These are phyloP conservation scores for Carassius carassius DNA, from an alignment of 2,113 vertebrate species.

Conservation along the genomic window DNA sequence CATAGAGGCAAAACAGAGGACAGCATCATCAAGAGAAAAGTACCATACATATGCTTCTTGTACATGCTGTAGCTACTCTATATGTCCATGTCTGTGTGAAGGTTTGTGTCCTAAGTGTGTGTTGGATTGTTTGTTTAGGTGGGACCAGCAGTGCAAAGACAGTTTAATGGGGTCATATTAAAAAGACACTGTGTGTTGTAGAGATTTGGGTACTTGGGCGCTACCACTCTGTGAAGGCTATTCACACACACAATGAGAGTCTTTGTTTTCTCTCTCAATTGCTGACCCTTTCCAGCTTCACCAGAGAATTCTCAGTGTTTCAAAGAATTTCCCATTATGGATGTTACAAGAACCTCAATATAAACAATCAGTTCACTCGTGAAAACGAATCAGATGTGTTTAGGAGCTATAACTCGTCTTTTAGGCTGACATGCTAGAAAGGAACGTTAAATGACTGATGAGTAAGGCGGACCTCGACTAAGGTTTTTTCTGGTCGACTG, in stretches of 20 bases:
- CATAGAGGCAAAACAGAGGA: not conserved
- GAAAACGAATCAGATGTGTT: constrained; percentile 23
- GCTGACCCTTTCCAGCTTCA: constrained; percentile 31
- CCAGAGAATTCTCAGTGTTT: constrained; percentile 18
- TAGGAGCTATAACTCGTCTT: constrained; percentile 1
- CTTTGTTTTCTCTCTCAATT: constrained; percentile 45
- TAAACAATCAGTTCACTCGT: constrained; percentile 30
- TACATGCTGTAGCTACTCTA: too few species aligned
- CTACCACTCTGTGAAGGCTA: constrained; percentile 36
- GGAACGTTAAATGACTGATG: not conserved
- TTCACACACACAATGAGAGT: constrained; percentile 44
- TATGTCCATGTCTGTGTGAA: not conserved
- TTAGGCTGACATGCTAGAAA: not conserved
- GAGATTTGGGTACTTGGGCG: constrained; percentile 26
- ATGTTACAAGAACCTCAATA: constrained; percentile 36
- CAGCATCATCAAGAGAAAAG: too few species aligned
- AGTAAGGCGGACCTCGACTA: too few species aligned
- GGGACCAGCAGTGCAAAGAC: constrained; percentile 29
- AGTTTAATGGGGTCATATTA: constrained; percentile 40
- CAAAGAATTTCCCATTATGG: constrained; percentile 25
- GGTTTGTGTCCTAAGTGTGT: not conserved
- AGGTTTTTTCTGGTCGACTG: too few species aligned
- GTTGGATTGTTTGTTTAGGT: constrained; percentile 31
- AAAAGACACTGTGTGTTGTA: constrained; percentile 37
- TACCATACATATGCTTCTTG: not conserved